Conservation (phyloP, 2,113 vertebrate genomes). For the Pluvianellus socialis region DNA sequence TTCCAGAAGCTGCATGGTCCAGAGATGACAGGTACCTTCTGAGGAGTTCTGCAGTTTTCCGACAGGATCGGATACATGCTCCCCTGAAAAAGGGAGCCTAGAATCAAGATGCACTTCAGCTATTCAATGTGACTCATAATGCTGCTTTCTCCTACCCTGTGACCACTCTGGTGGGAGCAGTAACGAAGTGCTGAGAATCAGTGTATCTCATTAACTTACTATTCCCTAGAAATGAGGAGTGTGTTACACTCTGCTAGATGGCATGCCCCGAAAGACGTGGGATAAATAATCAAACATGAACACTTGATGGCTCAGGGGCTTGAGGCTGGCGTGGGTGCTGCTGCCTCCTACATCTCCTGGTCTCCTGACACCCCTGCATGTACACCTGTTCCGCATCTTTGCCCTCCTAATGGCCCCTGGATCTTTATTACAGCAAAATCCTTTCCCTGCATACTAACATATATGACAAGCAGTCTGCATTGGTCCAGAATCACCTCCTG, state of each 20-base stretch:
- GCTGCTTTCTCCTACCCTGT: neutral
- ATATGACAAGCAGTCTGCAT: neutral
- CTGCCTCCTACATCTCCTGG: neutral
- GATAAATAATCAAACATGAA: neutral
- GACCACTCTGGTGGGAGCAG: neutral
- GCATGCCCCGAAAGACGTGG: neutral
- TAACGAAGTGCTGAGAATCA: neutral
- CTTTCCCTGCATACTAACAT: neutral
- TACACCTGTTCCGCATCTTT: neutral
- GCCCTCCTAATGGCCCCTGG: neutral
- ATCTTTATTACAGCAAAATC: neutral
- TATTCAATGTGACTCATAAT: neutral
- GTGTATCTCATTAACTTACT: neutral
- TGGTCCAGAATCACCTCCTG: neutral
- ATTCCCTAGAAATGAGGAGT: neutral
- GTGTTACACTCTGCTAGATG: neutral
- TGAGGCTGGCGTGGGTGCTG: neutral
- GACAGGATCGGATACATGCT: neutral
- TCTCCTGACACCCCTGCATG: rapidly evolving
- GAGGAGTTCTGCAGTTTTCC: neutral
- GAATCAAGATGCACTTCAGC: neutral
- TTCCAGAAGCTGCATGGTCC: neutral
- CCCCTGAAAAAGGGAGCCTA: neutral
- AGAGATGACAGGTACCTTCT: neutral
- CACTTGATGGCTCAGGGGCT: neutral